Evolutionary conservation across 2,797 vertebrate genomes (phyloP), one percentile per base, ranked within the genome.

Genomic region (Epinephelus awoara): DNA sequence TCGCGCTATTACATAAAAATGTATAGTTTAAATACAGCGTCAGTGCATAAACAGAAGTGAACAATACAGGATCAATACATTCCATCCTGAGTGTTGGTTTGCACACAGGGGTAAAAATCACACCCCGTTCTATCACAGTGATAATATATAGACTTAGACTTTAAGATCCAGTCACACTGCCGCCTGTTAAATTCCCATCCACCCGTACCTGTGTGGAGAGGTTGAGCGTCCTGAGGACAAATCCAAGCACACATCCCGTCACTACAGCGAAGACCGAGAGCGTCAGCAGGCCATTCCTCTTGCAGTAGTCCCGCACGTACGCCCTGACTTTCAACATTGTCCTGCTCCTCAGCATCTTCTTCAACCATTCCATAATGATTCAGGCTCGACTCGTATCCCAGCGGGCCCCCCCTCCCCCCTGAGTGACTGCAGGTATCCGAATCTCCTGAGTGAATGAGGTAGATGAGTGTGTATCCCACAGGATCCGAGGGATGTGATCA

Each of bases 201-300:
- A 34, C 59, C 21, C 73, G 19, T 91, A 97, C 97, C 96, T 97
- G 95, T 38, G 96, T 95, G 0, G 96, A 96, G 55, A 97, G 92
- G 85, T 97, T 95, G 72, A 97, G 47, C 0, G 93, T 84, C 71
- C 97, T 89, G 42, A 97, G 91, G 49, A 94, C 40, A 81, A 96
- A 97, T 6, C 97, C 97, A 23, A 97, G 91, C 19, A 94, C 84
- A 51, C 97, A 97, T 5, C 97, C 97, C 0, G 94, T 94, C 54
- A 95, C 80, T 1, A 97, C 96, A 0, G 97, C 97, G 2, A 97
- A 89, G 54, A 97, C 93, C 0, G 97, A 97, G 5, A 97, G 95
- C 0, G 96, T 96, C 88, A 97, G 68, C 67, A 97, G 95, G 7
- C 97, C 97, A 12, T 97, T 97, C 69, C 92, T 95, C 56, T 25